Percentiles rank a stretch among this genome's conserved stretches.
phyloP scores from a whole-genome alignment of 2,888 invertebrate genomes.

The Laspeyria flexula region DNA sequence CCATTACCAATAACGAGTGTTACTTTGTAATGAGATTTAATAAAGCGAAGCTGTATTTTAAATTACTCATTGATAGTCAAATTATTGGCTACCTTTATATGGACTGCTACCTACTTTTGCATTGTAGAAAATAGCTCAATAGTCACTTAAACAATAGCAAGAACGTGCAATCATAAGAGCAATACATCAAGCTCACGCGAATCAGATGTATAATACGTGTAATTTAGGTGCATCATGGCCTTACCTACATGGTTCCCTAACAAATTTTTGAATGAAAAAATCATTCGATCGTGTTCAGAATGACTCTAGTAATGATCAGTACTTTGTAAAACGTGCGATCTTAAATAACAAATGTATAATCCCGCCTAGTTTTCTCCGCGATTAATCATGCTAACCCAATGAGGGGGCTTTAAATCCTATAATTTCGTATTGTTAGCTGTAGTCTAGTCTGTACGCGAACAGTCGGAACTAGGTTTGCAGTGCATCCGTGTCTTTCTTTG shows the following conservation, averaged over 20 bases:
- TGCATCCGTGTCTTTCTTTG: constrained; percentile 65
- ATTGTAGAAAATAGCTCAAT: constrained; percentile 42
- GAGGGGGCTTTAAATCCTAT: constrained; percentile 78
- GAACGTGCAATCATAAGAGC: constrained; percentile 57
- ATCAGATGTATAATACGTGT: constrained; percentile 63
- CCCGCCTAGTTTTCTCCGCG: constrained; percentile 73
- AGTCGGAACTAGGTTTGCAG: constrained; percentile 80
- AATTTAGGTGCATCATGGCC: constrained; percentile 63
- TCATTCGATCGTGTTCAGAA: constrained; percentile 63
- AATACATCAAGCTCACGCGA: constrained; percentile 57
- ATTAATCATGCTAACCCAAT: constrained; percentile 81
- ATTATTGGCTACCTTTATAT: constrained; percentile 24
- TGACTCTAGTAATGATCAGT: constrained; percentile 66
- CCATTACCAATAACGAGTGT: constrained; percentile 36
- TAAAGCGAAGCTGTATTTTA: constrained; percentile 27
- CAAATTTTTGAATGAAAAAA: constrained; percentile 62
- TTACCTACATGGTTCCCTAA: constrained; percentile 54
- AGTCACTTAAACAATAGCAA: constrained; percentile 54
- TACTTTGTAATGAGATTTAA: constrained; percentile 29
- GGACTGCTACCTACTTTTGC: constrained; percentile 24
- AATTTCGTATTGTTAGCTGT: constrained; percentile 78
- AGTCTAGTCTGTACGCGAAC: constrained; percentile 51
- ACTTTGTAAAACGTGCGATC: constrained; percentile 71
- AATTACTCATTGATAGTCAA: constrained; percentile 17
- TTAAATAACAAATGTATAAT: constrained; percentile 70